Evolutionary conservation across 2,113 vertebrate species (phyloP).

Genomic region (Lycaon pictus): DNA sequence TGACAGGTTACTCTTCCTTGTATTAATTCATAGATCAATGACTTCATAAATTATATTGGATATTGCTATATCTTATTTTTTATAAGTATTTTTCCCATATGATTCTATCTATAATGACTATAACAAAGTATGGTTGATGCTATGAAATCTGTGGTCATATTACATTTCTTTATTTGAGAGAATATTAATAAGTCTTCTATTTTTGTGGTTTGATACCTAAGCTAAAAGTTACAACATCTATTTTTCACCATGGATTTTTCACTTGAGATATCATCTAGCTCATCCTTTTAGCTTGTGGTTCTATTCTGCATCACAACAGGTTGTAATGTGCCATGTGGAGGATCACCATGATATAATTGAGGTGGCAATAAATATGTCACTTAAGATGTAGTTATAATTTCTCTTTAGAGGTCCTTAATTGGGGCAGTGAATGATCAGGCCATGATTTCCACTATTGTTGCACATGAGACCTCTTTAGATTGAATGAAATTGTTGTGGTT

Average conservation of each 20-base stretch:
- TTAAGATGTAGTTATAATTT: conserved; percentile 45
- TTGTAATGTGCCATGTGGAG: background rate
- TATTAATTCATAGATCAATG: background rate
- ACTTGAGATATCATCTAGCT: background rate
- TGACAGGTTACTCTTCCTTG: background rate
- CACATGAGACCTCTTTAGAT: conserved; percentile 39
- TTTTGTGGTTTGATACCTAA: background rate
- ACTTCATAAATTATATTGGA: background rate
- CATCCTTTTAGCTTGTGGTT: background rate
- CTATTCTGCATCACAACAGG: background rate
- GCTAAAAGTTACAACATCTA: conserved; percentile 7
- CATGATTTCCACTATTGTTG: conserved; percentile 18
- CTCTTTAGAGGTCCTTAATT: conserved; percentile 63
- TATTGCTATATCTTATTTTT: background rate
- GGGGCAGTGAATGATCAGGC: conserved; percentile 27
- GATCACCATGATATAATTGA: background rate
- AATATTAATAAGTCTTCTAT: conserved; percentile 3
- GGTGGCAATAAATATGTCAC: conserved; percentile 53
- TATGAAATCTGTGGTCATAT: background rate
- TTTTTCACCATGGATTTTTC: background rate
- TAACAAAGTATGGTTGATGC: conserved; percentile 1
- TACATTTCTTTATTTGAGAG: background rate
- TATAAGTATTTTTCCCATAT: background rate
- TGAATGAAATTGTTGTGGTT: conserved; percentile 28
- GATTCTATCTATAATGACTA: background rate